Base-by-base conservation (phyloP, 2,888 invertebrate genomes). In the Fissipunctia ypsillon region DNA sequence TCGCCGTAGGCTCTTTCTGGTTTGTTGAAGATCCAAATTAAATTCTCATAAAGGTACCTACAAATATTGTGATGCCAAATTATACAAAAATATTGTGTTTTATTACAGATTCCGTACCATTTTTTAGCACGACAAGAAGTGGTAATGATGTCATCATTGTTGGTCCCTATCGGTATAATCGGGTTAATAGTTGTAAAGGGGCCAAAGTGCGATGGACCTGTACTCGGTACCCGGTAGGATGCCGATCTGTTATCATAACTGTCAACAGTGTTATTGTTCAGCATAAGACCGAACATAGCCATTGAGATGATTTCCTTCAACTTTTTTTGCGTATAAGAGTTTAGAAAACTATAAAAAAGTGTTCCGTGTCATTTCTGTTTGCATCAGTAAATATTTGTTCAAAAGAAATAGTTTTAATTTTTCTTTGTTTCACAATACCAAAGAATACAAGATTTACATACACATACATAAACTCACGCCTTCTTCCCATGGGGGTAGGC, bases 161-260 rank as follows among this genome's bases (percentile, higher is more conserved):
- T 5, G 80, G 80, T 14, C 69, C 52, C 22, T 73, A 78, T 45
- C 48, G 79, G 2, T 79, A 79, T 45, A 78, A 79, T 43, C 69
- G 73, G 45, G 54, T 69, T 14, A 61, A 48, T 10, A 50, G 50
- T 16, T 70, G 48, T 48, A 77, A 35, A 22, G 88, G 89, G 1
- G 19, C 74, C 5, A 85, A 87, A 69, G 79, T 85, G 1, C 71
- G 78, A 4, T 88, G 87, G 88, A 83, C 83, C n/a, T 87, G 88
- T 59, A 80, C 77, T 9, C 63, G 69, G 19, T 69, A 50, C 22
- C 12, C 67, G 3, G 1, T 22, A 10, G 76, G 78, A 3, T 84
- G 84, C 54, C 68, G 75, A 45, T 73, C 84, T 10, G 66, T 66
- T 5, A 59, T 84, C 12, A 59, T 69, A 5, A 84, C 84, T 16